Base-by-base conservation (phyloP, 2,888 invertebrate species). In the Pachymerium ferrugineum region DNA sequence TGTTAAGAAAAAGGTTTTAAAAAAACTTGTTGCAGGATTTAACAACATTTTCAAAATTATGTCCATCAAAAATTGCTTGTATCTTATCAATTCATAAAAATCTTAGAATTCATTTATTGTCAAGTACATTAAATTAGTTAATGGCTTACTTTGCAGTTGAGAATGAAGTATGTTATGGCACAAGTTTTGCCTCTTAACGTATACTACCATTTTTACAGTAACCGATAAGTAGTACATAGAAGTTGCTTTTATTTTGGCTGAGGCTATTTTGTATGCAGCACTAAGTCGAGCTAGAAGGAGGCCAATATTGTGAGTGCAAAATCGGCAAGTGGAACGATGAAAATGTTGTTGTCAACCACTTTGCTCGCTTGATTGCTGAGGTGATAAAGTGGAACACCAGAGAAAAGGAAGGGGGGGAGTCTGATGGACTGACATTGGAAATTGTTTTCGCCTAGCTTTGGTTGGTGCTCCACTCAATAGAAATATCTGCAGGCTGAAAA, bases 311-410 rank as follows among this genome's bases (percentile, higher is more conserved):
- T 62, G 10, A 25, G 25, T 1, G 6, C 62, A 28, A 25, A 62
- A 62, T 62, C 62, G n/a, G 62, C 25, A 28, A 62, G 62, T 28
- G 62, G 25, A 62, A 28, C 62, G 62, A 62, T 62, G 62, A 62
- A 62, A 62, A 62, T 62, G 62, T 62, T 62, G 62, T 62, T 62
- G 62, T 62, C 62, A 62, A 62, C 62, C 62, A 62, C 62, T 62
- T 62, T 62, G 62, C 62, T 62, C 62, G 62, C 62, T 62, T 62
- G 62, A 62, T 62, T 62, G 62, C 62, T 62, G 62, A 62, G 62
- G 62, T 62, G 62, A 62, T 62, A 62, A 62, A 62, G 62, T 62
- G 62, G 62, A 62, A 62, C 62, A 62, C 62, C 10, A 12, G 62
- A 62, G 62, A 62, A 22, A 28, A 62, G 10, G 62, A n/a, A 62